Evolutionary conservation across 1,140 invertebrate genomes (phyloP).

Genomic region (Eurosta solidaginis): DNA sequence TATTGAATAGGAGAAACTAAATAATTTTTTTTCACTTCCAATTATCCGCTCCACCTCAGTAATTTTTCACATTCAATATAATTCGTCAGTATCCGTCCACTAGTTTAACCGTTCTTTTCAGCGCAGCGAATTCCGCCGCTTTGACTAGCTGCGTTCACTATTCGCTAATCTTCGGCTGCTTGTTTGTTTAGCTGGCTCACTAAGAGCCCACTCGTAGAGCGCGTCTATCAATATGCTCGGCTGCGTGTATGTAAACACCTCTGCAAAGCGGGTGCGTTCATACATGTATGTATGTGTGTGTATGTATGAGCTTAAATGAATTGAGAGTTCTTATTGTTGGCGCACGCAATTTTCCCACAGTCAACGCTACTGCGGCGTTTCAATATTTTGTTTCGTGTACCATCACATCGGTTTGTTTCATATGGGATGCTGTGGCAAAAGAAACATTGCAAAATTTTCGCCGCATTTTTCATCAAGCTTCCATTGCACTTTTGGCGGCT

Average conservation of each 20-base stretch:
- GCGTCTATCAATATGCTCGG: not conserved
- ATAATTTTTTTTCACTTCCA: conserved; percentile 10
- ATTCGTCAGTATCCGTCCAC: conserved; percentile 15
- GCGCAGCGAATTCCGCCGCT: not conserved
- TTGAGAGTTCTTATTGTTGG: not conserved
- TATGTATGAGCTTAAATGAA: not conserved
- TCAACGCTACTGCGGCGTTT: conserved; percentile 6
- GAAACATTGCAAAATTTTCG: not conserved
- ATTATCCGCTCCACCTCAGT: conserved; percentile 3
- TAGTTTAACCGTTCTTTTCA: not conserved
- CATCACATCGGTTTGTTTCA: not conserved
- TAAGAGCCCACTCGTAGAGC: not conserved
- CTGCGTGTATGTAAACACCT: conserved; percentile 1
- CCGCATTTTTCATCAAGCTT: not conserved
- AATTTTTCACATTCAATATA: conserved; percentile 15
- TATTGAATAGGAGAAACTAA: conserved; percentile 17
- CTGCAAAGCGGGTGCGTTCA: not conserved
- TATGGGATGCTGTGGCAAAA: not conserved
- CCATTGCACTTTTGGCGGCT: not conserved
- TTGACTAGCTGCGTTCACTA: conserved; percentile 2
- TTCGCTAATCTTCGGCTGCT: not conserved
- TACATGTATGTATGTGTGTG: not conserved
- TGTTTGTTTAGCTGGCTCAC: not conserved
- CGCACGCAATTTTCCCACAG: conserved; percentile 9
- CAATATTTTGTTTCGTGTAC: not conserved